A percentile compares a stretch with the other conserved stretches of the same genome.
These are phyloP conservation scores for Diadophis punctatus DNA, from an alignment of 2,113 vertebrate species.

Conservation along the genomic window DNA sequence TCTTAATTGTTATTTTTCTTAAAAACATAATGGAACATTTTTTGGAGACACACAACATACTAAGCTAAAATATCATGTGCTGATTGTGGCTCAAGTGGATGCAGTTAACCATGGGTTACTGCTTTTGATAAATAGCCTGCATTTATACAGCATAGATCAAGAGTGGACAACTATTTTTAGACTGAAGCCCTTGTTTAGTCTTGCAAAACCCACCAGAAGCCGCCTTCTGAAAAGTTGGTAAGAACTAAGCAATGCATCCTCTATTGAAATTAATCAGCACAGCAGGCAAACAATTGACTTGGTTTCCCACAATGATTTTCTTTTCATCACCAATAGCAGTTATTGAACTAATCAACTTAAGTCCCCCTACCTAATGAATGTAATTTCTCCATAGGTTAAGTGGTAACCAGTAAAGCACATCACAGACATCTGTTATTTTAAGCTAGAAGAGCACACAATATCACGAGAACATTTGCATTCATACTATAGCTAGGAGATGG, in stretches of 20 bases:
- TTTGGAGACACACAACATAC: neutral
- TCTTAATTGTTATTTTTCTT: neutral
- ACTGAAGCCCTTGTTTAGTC: neutral
- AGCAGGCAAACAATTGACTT: neutral
- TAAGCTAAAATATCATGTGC: neutral
- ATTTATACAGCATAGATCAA: neutral
- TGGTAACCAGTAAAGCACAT: neutral
- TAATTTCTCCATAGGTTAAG: neutral
- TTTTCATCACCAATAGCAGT: neutral
- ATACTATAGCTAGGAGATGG: neutral
- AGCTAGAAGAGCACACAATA: neutral
- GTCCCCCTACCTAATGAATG: conserved; percentile 4
- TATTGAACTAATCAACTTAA: conserved; percentile 11
- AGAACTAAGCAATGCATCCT: neutral
- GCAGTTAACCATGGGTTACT: neutral
- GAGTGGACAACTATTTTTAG: neutral
- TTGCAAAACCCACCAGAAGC: neutral
- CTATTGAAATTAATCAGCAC: neutral
- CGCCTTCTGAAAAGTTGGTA: neutral
- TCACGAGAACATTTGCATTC: neutral
- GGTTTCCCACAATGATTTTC: neutral
- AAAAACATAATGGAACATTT: neutral
- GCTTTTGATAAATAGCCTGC: neutral
- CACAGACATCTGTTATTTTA: neutral
- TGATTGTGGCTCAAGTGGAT: neutral